Conservation (phyloP, 2,888 invertebrate species). For the Xestia sexstrigata region DNA sequence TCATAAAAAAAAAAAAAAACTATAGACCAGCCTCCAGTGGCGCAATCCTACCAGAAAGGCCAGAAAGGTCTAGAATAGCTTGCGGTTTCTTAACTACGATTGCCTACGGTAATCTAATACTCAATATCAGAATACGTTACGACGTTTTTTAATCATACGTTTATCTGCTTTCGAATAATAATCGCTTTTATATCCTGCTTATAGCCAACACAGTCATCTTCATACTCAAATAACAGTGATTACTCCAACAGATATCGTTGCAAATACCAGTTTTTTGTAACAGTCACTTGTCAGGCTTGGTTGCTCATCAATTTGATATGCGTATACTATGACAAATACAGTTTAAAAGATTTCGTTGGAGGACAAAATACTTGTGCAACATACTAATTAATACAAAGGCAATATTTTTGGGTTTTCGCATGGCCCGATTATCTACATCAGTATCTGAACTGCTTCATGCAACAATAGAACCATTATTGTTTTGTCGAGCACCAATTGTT, state of each 20-base stretch:
- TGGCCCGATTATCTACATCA: conserved; percentile 78
- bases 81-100: conserved; percentile 16
- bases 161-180: conserved; percentile 60
- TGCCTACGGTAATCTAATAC: conserved; percentile 47
- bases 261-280: conserved; percentile 67
- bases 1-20: background rate
- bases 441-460: conserved; percentile 79
- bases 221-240: conserved; percentile 45
- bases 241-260: conserved; percentile 49
- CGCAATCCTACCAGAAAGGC: background rate
- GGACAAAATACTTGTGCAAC: conserved; percentile 70
- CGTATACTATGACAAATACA: conserved; percentile 73
- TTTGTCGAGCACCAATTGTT: conserved; percentile 76
- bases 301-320: conserved; percentile 76
- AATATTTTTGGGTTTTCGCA: conserved; percentile 84
- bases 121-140: conserved; percentile 28
- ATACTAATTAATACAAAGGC: conserved; percentile 82
- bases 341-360: conserved; percentile 65
- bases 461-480: conserved; percentile 86
- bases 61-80: conserved; percentile 30
- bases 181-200: conserved; percentile 58
- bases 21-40: background rate
- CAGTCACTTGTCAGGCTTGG: conserved; percentile 67
- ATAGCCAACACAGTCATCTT: conserved; percentile 30
- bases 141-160: conserved; percentile 38